Evolutionary conservation across 2,888 invertebrate species (phyloP).

Genomic region (Poecilus cupreus): DNA sequence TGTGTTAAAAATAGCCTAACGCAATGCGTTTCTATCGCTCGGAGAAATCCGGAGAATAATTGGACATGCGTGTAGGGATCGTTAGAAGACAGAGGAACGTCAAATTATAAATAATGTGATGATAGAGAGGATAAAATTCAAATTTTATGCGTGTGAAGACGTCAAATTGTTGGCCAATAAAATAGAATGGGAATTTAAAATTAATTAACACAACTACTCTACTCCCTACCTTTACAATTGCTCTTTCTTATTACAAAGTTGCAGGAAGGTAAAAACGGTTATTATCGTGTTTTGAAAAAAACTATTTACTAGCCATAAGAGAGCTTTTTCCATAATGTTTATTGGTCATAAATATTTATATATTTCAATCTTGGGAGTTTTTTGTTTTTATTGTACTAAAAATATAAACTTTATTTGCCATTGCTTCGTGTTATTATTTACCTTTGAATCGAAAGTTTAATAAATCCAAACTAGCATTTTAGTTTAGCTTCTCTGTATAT

Average conservation of each 20-base stretch:
- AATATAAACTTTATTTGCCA: too few species aligned
- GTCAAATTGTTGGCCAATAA: neutral
- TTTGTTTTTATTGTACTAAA: too few species aligned
- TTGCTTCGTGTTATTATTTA: too few species aligned
- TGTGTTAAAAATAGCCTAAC: conserved; percentile 26
- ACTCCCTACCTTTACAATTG: neutral
- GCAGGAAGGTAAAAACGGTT: neutral
- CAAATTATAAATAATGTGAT: conserved; percentile 30
- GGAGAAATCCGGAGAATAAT: neutral
- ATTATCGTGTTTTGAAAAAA: too few species aligned
- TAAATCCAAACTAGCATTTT: too few species aligned
- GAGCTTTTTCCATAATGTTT: too few species aligned
- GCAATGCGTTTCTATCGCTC: neutral
- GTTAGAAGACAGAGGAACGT: conserved; percentile 19
- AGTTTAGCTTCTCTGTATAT: too few species aligned
- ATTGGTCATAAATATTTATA: too few species aligned
- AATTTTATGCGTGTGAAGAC: conserved; percentile 35
- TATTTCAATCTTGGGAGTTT: too few species aligned
- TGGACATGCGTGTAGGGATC: neutral
- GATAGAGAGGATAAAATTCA: conserved; percentile 25
- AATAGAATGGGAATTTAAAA: neutral
- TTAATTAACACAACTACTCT: neutral
- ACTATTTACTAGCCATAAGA: too few species aligned
- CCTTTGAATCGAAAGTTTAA: too few species aligned
- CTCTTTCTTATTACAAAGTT: neutral